Evolutionary conservation across 1,140 invertebrate genomes (phyloP), one percentile per base, ranked within the genome.

Genomic region (Drosophila kanapiae): DNA sequence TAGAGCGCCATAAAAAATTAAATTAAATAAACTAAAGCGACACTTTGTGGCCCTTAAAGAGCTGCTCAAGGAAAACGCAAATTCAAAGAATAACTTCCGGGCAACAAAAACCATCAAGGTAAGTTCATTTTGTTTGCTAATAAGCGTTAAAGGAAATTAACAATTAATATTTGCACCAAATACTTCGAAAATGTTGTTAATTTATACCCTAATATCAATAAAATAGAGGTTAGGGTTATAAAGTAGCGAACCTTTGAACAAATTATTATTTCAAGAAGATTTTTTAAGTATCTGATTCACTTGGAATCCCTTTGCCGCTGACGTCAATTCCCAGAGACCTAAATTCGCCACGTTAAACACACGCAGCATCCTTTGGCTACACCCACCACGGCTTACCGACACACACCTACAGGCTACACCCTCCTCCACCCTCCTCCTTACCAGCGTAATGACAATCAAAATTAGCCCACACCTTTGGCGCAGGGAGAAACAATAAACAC

Each of bases 401-500:
- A 6, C 27, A 49, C 18, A 45, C 59, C 31, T 38, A 60, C 57
- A 47, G 23, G 37, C 9, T 1, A 10, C 8, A n/a, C 14, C 13
- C 71, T 6, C 35, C n/a, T n/a, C 6, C 35, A 4, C 13, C 23
- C 51, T 16, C n/a, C n/a, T n/a, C n/a, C 51, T 54, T 37, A 37
- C 51, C 23, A 16, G 35, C 53, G 18, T 56, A 53, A 49, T 27
- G 56, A 43, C 47, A 33, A 67, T 75, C 59, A 67, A 62, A 69
- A 69, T 80, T 59, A 62, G 64, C 78, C 78, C 63, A 64, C 71
- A 75, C 59, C 74, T 71, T 77, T 60, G 23, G 47, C 53, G 42
- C 59, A 45, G 56, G 9, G 45, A 51, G 67, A 80, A 72, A 84
- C 81, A 84, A 84, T 84, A 84, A 84, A 84, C 62, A 71, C 82